A percentile compares a stretch with the other conserved stretches of the same genome.
These are phyloP conservation scores for Osedax fenrisi DNA, from an alignment of 2,888 invertebrate genomes.

Conservation along the genomic window DNA sequence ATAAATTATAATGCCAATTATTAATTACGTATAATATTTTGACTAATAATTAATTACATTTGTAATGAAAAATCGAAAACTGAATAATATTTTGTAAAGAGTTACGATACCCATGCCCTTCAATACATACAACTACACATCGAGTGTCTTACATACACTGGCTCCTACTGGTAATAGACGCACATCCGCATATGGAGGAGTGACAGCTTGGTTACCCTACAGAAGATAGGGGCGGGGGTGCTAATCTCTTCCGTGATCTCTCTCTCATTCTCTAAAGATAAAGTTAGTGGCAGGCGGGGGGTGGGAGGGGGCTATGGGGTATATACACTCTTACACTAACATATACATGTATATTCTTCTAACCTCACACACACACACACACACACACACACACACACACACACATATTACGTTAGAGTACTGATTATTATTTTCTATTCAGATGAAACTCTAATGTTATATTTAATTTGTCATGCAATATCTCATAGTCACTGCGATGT, in stretches of 20 bases:
- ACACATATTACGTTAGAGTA: not conserved
- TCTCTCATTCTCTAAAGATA: slow-evolving; percentile 39
- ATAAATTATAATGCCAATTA: too few relatives aligned
- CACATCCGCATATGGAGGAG: slow-evolving; percentile 45
- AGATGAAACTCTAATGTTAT: too few relatives aligned
- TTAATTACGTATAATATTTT: too few relatives aligned
- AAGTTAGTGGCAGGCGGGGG: slow-evolving; percentile 35
- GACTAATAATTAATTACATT: too few relatives aligned
- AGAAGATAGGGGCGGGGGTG: slow-evolving; percentile 39
- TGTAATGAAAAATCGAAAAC: too few relatives aligned
- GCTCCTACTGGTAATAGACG: too few relatives aligned
- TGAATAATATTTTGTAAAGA: too few relatives aligned
- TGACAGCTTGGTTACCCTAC: slow-evolving; percentile 43
- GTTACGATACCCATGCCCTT: too few relatives aligned
- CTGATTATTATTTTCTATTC: not conserved
- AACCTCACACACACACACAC: not conserved
- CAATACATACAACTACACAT: too few relatives aligned
- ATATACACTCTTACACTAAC: not conserved
- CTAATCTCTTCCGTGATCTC: slow-evolving; percentile 41
- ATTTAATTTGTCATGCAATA: too few relatives aligned
- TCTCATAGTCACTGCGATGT: too few relatives aligned
- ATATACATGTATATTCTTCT: not conserved
- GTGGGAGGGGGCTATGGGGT: not conserved
- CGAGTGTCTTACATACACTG: too few relatives aligned
- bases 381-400: not conserved